Percentiles rank a stretch among this genome's conserved stretches.
Evolutionary conservation across 2,797 vertebrate species (phyloP).

Genomic region (Protosalanx chinensis): DNA sequence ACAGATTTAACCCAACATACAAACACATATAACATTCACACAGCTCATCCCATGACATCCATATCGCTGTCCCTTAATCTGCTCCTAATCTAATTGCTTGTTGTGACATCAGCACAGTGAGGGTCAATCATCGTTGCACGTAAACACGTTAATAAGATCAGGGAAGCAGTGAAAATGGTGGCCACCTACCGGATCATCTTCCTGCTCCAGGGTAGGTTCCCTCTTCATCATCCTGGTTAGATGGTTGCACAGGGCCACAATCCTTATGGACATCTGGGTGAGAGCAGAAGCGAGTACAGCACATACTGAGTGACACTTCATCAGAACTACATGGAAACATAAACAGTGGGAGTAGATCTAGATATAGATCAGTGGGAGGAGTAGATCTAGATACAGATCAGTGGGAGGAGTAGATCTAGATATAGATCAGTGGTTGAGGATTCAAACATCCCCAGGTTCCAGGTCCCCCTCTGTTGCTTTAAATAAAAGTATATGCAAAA

Average conservation of each 20-base stretch:
- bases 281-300: too few species aligned
- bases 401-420: background rate
- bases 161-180: background rate
- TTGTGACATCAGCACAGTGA: background rate
- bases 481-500: background rate
- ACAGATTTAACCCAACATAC: too few species aligned
- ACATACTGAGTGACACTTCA: background rate
- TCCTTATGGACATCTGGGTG: slow-evolving; percentile 76
- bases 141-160: background rate
- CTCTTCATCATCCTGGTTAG: slow-evolving; percentile 77
- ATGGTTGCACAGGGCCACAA: slow-evolving; percentile 81
- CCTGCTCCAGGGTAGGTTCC: slow-evolving; percentile 39
- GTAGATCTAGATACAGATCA: too few species aligned
- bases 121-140: background rate
- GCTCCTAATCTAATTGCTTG: background rate
- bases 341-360: background rate
- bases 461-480: too few species aligned
- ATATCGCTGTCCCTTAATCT: background rate
- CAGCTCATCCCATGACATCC: background rate
- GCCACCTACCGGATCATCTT: slow-evolving; percentile 58
- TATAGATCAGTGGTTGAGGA: too few species aligned
- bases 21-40: background rate
- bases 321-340: slow-evolving; percentile 21
- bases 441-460: too few species aligned
- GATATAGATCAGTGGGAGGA: background rate